phyloP scores from a whole-genome alignment of 2,113 vertebrate genomes.

The Erythrocercus mccallii region DNA sequence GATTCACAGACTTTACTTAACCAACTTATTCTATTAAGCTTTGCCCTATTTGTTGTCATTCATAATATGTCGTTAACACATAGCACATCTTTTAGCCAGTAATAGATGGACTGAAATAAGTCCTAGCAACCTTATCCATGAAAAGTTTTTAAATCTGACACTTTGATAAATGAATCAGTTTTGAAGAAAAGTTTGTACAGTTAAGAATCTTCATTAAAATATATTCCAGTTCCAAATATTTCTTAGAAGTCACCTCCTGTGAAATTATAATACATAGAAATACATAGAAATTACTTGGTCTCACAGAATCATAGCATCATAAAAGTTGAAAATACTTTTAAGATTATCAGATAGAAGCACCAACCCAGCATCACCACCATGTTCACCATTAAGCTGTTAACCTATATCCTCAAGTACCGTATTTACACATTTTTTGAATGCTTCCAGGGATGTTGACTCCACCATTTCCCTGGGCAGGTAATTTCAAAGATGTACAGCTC shows the following conservation, averaged over 20 bases:
- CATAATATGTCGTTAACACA: not conserved
- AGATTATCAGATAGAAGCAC: not conserved
- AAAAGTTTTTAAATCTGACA: not conserved
- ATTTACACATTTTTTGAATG: not conserved
- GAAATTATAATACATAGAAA: not conserved
- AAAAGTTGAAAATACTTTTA: not conserved
- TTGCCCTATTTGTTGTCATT: not conserved
- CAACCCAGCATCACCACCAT: not conserved
- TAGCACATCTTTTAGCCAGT: not conserved
- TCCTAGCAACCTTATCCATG: not conserved
- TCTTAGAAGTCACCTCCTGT: not conserved
- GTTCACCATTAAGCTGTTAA: not conserved
- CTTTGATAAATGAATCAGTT: not conserved
- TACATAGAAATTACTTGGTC: not conserved
- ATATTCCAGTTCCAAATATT: not conserved
- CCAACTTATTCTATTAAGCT: not conserved
- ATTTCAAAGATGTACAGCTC: not conserved
- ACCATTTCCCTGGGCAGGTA: not conserved
- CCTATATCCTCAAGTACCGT: not conserved
- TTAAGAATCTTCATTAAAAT: not conserved
- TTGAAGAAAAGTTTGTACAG: not conserved
- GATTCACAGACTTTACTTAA: not conserved
- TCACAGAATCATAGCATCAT: not conserved
- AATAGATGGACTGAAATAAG: not conserved
- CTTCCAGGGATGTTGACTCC: not conserved